These are phyloP conservation scores for Alexandromys fortis DNA, from an alignment of 2,113 vertebrate species.

Conservation along the genomic window DNA sequence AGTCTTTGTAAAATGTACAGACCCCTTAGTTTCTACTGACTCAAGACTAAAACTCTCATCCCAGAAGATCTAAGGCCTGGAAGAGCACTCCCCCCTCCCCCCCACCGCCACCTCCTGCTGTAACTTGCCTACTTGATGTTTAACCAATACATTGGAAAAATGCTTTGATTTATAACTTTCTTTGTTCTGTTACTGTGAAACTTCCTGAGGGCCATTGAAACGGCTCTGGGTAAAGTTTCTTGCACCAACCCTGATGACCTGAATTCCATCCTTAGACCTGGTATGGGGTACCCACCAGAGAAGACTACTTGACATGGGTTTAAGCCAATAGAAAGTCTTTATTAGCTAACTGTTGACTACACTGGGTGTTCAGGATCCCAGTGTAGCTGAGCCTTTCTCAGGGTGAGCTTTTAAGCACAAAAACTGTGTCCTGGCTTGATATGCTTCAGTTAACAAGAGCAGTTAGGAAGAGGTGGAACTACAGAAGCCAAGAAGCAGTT, in stretches of 20 bases:
- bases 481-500: neutral
- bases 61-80: neutral
- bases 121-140: neutral
- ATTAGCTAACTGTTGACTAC: neutral
- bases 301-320: neutral
- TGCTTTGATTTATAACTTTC: neutral
- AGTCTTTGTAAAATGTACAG: neutral
- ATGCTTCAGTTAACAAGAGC: neutral
- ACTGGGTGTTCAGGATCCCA: neutral
- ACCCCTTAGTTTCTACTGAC: neutral
- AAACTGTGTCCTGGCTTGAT: neutral
- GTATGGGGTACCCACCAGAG: neutral
- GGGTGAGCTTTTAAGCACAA: neutral
- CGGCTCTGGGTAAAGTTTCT: neutral
- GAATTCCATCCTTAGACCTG: neutral
- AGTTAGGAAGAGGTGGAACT: neutral
- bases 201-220: neutral
- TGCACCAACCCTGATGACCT: neutral
- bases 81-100: neutral
- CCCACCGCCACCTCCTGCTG: accelerated
- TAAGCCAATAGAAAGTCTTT: neutral
- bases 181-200: neutral
- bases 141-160: neutral
- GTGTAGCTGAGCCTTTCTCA: neutral
- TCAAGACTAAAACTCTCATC: neutral